These are phyloP conservation scores for Malthinus flaveolus DNA, from an alignment of 2,888 invertebrate species.

Conservation along the genomic window DNA sequence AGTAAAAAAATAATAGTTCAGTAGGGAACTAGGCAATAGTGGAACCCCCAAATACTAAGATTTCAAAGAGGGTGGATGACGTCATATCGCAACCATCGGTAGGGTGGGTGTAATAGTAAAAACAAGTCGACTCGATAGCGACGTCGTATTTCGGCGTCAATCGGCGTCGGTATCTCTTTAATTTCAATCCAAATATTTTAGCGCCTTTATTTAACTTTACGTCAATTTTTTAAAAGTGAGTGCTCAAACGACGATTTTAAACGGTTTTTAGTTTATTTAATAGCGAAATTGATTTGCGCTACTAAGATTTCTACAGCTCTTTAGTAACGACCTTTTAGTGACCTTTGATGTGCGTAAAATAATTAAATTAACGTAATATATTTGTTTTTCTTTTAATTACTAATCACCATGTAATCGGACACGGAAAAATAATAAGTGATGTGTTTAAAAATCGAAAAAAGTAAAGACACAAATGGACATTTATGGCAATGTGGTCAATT, in stretches of 20 bases:
- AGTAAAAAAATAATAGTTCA: constrained; percentile 35
- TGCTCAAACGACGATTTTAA: too few species aligned
- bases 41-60: constrained; percentile 11
- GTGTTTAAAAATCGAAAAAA: constrained; percentile 19
- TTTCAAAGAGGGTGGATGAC: constrained; percentile 28
- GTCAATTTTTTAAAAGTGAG: too few species aligned
- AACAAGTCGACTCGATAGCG: constrained; percentile 29
- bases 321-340: background rate
- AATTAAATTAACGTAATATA: background rate
- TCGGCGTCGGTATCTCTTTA: constrained; percentile 19
- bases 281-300: background rate
- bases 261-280: too few species aligned
- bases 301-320: background rate
- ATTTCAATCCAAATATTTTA: constrained; percentile 5
- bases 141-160: constrained; percentile 29
- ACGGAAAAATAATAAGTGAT: constrained; percentile 16
- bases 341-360: background rate
- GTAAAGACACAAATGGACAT: constrained; percentile 22
- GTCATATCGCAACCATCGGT: constrained; percentile 34
- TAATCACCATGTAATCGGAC: background rate
- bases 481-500: constrained; percentile 15
- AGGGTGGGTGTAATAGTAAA: constrained; percentile 30
- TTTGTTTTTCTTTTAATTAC: too few species aligned
- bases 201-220: constrained; percentile 3
- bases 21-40: constrained; percentile 43